Base-by-base conservation (phyloP, 2,797 vertebrate genomes). In the Gadopsis marmoratus region DNA sequence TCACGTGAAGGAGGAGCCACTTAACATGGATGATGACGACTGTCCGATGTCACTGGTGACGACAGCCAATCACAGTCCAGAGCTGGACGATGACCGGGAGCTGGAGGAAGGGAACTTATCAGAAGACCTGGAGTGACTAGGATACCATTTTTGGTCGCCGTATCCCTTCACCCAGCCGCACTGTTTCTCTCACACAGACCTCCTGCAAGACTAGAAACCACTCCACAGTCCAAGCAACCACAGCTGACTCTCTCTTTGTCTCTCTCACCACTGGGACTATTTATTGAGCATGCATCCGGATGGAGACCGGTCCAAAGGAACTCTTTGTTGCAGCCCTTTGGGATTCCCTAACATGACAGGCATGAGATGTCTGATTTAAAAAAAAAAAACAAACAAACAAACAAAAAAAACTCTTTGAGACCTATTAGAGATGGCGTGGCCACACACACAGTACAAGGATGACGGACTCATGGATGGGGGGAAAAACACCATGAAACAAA, bases 21-120 rank as follows among this genome's bases (percentile, higher is more conserved):
- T 98, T 86, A 98, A 98, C 93, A 97, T 98, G 90, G 98, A 99
- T 74, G 98, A 99, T 79, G 97, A 99, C 76, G 98, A 99, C 94
- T 99, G 98, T 95, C 98, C 98, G 60, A 98, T 99, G 97, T 99
- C 98, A 64, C 95, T 99, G 93, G 98, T 99, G 95, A 99, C 98
- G 94, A 99, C 98, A 1, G 98, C 98, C 86, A 98, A 99, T 94
- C 98, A 99, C 95, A 99, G 98, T 97, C 98, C 98, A 76, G 98
- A 99, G 91, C 95, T 99, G 94, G 98, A 99, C 67, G 98, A 99
- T 3, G 98, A 99, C 93, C 96, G 98, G 94, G 98, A 99, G 95
- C 97, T 99, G 87, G 98, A 99, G 93, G 98, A 99, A 94, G 98
- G 99, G 93, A 98, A 98, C 96, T 97, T 99, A 96, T 99, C 98